Evolutionary conservation across 2,888 invertebrate genomes (phyloP), one percentile per base, ranked within the genome.

Genomic region (Pyralis farinalis): DNA sequence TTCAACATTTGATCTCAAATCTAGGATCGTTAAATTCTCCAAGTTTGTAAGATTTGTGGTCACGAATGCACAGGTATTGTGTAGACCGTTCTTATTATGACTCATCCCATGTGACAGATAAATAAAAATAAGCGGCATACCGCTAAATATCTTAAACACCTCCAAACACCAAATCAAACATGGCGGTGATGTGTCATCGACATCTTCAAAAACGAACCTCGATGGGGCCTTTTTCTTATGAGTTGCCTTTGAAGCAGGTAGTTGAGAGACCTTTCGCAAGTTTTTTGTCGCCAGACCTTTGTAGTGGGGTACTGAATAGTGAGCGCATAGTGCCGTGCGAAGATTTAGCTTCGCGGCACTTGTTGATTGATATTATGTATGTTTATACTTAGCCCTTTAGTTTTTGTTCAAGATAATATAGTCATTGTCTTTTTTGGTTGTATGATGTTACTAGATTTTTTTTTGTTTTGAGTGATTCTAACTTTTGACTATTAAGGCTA

Each of bases 231-330:
- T 63, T 58, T 62, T 55, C 51, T 49, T 46, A 55, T 60, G 62
- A 50, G n/a, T 54, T 54, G 57, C 62, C 62, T 70, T 60, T 67
- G 52, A 63, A 63, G 75, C 84, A 86, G 86, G 86, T 86, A 86
- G 83, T 67, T 67, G 58, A 59, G 20, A 57, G 59, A 70, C 71
- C 76, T 77, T 81, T 78, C 51, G 74, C 63, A 62, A 67, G 47
- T 46, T 68, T 83, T 84, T 83, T 81, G 64, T 64, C 51, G 53
- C 38, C 46, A 56, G 47, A 67, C 71, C 72, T 76, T 80, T 76
- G 46, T 37, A 47, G 49, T 48, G 53, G 58, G 58, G 55, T 47
- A 50, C 54, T 71, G 69, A 71, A 76, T 71, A 69, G 63, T 58
- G 51, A 44, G 49, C 55, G 44, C 44, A 42, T 39, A 46, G 30